These are phyloP conservation scores for Butorides virescens DNA, from an alignment of 2,113 vertebrate species.

Conservation along the genomic window DNA sequence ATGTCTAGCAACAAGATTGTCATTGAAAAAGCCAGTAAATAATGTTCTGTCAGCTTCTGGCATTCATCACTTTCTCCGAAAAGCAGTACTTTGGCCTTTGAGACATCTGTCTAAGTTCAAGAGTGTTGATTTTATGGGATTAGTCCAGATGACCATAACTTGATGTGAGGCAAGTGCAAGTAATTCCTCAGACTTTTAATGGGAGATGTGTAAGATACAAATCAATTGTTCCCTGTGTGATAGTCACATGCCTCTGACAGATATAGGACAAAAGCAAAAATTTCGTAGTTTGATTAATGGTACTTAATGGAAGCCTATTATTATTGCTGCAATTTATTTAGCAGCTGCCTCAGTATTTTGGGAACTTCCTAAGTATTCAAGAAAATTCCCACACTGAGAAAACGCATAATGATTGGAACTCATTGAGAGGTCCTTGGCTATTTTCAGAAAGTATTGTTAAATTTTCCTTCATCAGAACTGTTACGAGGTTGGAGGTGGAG, in stretches of 20 bases:
- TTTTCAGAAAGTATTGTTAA: not conserved
- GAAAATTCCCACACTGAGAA: not conserved
- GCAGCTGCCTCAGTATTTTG: not conserved
- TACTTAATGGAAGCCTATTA: not conserved
- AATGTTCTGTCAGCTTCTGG: not conserved
- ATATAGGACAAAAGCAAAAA: not conserved
- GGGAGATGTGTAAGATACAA: not conserved
- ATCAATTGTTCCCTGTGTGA: not conserved
- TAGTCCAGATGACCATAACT: conserved; percentile 15
- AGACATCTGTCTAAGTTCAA: conserved; percentile 57
- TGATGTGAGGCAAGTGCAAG: conserved; percentile 29
- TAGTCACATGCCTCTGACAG: not conserved
- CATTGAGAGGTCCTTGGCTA: not conserved
- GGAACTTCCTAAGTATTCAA: not conserved
- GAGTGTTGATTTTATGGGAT: conserved; percentile 65
- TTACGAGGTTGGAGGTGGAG: not conserved
- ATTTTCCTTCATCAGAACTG: not conserved
- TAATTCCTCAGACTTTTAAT: conserved; percentile 10
- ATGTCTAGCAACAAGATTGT: not conserved
- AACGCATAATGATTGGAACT: not conserved
- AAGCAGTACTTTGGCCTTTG: conserved; percentile 19
- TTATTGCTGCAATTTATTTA: not conserved
- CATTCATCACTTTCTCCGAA: not conserved
- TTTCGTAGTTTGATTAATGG: not conserved
- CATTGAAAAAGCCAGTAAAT: not conserved